These are phyloP conservation scores for Didymodactylos carnosus DNA, from an alignment of 2,888 invertebrate species.

Conservation along the genomic window DNA sequence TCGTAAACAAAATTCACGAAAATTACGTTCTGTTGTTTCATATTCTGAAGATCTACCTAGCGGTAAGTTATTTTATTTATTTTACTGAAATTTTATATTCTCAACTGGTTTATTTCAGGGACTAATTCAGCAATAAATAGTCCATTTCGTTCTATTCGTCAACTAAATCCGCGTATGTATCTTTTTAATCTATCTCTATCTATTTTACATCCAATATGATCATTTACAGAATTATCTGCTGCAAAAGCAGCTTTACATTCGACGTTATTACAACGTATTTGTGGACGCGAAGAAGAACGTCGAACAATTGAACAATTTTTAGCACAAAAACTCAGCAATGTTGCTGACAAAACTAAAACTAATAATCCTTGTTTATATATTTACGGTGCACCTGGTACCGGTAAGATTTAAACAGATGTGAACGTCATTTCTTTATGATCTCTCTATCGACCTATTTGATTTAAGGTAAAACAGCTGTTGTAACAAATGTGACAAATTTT, in stretches of 20 bases:
- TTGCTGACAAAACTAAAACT: not conserved
- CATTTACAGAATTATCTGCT: not conserved
- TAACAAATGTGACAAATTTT: not conserved
- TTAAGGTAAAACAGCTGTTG: constrained; percentile 30
- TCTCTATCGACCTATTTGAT: too few species aligned
- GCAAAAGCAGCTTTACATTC: not conserved
- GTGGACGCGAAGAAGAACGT: not conserved
- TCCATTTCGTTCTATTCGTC: not conserved
- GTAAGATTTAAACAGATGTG: constrained; percentile 58
- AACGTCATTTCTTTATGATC: too few species aligned
- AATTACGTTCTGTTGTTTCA: too few species aligned
- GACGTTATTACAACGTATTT: not conserved
- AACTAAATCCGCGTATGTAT: not conserved
- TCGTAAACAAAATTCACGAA: too few species aligned
- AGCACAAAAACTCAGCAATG: not conserved
- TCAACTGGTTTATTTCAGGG: not conserved
- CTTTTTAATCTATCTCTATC: not conserved
- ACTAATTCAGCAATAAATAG: not conserved
- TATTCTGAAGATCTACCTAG: too few species aligned
- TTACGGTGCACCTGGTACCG: constrained; percentile 89
- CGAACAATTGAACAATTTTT: not conserved
- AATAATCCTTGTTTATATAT: constrained; percentile 50
- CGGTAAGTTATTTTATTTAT: too few species aligned
- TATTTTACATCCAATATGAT: not conserved
- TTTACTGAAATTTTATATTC: too few species aligned